A percentile compares a stretch with the other conserved stretches of the same genome.
Conservation (phyloP, 2,888 invertebrate species). For the Brassicogethes aeneus region DNA sequence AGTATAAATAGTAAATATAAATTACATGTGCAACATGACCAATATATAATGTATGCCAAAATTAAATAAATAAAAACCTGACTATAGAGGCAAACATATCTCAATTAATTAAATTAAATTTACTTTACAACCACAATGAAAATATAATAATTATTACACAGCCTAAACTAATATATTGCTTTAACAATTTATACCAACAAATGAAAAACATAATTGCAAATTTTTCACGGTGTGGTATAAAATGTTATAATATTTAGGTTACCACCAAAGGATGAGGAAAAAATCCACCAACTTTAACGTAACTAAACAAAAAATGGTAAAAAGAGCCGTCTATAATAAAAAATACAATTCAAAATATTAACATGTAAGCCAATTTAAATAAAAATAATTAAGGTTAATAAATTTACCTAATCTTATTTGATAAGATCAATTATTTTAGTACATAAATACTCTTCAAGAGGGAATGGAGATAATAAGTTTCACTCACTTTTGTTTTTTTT, state of each 20-base stretch:
- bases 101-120: not conserved
- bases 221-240: too few relatives aligned
- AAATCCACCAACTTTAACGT: too few relatives aligned
- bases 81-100: constrained; percentile 23
- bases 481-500: not conserved
- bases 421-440: not conserved
- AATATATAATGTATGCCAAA: constrained; percentile 34
- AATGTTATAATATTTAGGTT: too few relatives aligned
- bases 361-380: too few relatives aligned
- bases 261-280: too few relatives aligned
- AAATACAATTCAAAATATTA: too few relatives aligned
- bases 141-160: constrained; percentile 24
- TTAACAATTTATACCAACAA: not conserved
- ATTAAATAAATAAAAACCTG: constrained; percentile 27
- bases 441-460: too few relatives aligned
- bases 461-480: too few relatives aligned
- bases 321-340: not conserved
- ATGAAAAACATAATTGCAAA: too few relatives aligned
- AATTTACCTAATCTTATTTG: constrained; percentile 1
- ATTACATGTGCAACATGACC: constrained; percentile 47
- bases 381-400: too few relatives aligned
- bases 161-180: constrained; percentile 26
- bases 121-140: constrained; percentile 12
- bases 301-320: not conserved
- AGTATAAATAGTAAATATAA: constrained; percentile 41